These are phyloP conservation scores for Neotoma lepida DNA, from an alignment of 2,113 vertebrate species.

Conservation along the genomic window DNA sequence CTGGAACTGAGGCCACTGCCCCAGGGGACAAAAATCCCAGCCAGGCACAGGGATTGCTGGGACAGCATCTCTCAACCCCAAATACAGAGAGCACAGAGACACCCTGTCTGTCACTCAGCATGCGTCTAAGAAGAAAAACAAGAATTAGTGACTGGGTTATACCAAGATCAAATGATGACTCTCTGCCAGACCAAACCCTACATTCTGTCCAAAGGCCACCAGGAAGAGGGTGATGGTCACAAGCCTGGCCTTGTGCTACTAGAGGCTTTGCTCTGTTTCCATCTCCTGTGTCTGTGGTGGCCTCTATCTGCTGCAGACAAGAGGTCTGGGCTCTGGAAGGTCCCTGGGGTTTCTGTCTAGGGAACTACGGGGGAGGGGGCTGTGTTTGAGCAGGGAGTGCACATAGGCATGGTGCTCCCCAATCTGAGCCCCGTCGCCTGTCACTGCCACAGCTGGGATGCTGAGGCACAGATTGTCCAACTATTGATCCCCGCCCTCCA, in stretches of 20 bases:
- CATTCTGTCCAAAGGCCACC: conserved; percentile 41
- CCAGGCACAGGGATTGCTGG: background rate
- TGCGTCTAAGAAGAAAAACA: conserved; percentile 34
- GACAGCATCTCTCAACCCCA: background rate
- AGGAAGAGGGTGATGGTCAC: background rate
- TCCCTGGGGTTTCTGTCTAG: conserved; percentile 54
- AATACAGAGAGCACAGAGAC: conserved; percentile 36
- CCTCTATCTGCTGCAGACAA: background rate
- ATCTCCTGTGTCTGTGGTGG: background rate
- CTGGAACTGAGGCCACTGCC: background rate
- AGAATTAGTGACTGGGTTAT: conserved; percentile 19
- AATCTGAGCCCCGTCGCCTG: background rate
- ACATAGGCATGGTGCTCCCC: conserved; percentile 63
- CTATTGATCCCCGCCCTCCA: conserved; percentile 92
- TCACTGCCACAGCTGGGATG: conserved; percentile 82
- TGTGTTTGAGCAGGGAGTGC: conserved; percentile 71
- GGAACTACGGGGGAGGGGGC: conserved; percentile 62
- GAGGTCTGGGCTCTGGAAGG: background rate
- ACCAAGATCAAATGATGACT: conserved; percentile 25
- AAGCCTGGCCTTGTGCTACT: background rate
- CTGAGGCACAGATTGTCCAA: conserved; percentile 84
- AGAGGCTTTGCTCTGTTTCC: background rate
- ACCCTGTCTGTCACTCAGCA: background rate
- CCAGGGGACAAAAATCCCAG: background rate
- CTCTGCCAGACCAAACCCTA: conserved; percentile 52